These are phyloP conservation scores for Smithornis capensis DNA, from an alignment of 2,113 vertebrate species.

Conservation along the genomic window DNA sequence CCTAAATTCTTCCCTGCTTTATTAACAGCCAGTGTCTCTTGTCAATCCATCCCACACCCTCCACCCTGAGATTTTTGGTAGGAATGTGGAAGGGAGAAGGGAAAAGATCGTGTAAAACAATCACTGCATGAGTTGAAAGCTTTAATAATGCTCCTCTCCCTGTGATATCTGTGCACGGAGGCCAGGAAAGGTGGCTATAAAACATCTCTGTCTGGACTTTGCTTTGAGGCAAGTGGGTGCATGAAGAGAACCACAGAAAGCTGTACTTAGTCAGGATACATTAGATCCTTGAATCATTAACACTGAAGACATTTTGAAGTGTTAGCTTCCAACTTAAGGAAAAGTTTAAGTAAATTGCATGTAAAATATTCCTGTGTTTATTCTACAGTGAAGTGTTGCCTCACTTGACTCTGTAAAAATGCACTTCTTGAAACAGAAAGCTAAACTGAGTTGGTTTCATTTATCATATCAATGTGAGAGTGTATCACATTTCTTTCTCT, in stretches of 20 bases:
- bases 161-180: background rate
- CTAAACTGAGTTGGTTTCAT: background rate
- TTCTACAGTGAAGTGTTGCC: slow-evolving; percentile 17
- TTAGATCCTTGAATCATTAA: background rate
- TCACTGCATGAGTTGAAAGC: background rate
- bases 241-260: background rate
- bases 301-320: background rate
- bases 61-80: background rate
- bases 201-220: background rate
- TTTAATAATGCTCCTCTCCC: background rate
- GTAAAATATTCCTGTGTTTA: background rate
- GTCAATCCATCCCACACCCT: background rate
- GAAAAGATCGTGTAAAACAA: background rate
- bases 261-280: background rate
- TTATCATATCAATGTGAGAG: background rate
- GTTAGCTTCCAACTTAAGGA: background rate
- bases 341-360: background rate
- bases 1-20: background rate
- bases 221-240: background rate
- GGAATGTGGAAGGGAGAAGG: background rate
- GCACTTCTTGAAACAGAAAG: background rate
- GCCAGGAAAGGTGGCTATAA: background rate
- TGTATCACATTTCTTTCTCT: background rate
- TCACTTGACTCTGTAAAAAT: slow-evolving; percentile 28
- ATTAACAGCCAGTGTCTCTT: background rate